Evolutionary conservation across 1,140 invertebrate species (phyloP), one percentile per base, ranked within the genome.

Genomic region (Spodoptera frugiperda): DNA sequence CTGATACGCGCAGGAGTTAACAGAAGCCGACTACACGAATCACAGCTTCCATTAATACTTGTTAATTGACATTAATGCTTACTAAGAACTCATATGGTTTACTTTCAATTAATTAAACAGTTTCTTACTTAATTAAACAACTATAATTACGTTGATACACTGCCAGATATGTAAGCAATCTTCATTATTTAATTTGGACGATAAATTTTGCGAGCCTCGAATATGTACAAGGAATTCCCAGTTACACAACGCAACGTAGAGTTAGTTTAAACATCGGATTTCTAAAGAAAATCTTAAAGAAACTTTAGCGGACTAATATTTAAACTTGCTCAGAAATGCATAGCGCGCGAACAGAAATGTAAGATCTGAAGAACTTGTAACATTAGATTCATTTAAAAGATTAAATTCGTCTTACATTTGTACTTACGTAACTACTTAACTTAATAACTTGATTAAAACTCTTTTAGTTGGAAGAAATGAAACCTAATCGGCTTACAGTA

Each of bases 51-150:
- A 79, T 75, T 84, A 82, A 86, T 84, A 80, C 55, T 72, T 82
- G 82, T 82, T 87, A 83, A 86, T 85, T 84, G 82, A 82, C 78
- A 33, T 70, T 82, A 82, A 84, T 80, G 77, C 82, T 82, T 76
- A 83, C 82, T 83, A 76, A 77, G 82, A 74, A 17, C 39, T 61
- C 57, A 11, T 75, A 8, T 25, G 14, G 21, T 48, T 33, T 63
- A 39, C 25, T 63, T 74, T 74, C n/a, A 48, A 65, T 65, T 75
- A 51, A 75, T 61, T 75, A 15, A 49, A 39, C n/a, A 44, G 19
- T 15, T 63, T 17, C 6, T 51, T 61, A 63, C 12, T 74, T 61
- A 63, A 57, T 74, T 49, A 74, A 63, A 17, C 17, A 72, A 53
- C n/a, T 17, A 61, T 39, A 39, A 39, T 39, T 39, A 39, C 9